Percentiles rank a stretch among this genome's conserved stretches.
These are phyloP conservation scores for Dicranocentrus wangi DNA, from an alignment of 2,888 invertebrate species.

Conservation along the genomic window DNA sequence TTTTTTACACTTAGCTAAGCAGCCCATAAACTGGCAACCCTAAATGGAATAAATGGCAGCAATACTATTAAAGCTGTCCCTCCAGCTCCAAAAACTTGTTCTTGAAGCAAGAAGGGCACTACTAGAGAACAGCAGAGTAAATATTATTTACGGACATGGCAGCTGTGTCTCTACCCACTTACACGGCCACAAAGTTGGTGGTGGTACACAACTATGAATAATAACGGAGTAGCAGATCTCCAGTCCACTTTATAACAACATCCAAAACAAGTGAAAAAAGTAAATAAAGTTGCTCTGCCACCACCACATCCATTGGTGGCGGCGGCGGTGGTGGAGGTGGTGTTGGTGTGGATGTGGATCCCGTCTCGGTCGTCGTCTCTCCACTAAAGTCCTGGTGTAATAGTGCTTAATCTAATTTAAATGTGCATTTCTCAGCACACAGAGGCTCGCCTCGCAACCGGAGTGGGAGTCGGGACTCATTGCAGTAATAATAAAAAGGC, in stretches of 20 bases:
- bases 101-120: conserved; percentile 10
- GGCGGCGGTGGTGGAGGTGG: too few species aligned
- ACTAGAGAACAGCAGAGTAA: conserved; percentile 18
- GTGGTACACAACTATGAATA: too few species aligned
- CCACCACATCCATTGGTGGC: conserved; percentile 23
- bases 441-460: too few species aligned
- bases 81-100: too few species aligned
- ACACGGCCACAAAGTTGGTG: conserved; percentile 51
- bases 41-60: conserved; percentile 49
- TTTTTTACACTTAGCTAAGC: conserved; percentile 56
- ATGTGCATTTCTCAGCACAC: conserved; percentile 40
- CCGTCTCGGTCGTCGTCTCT: conserved; percentile 13
- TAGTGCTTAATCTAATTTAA: conserved; percentile 55
- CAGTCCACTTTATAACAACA: too few species aligned
- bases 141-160: conserved; percentile 40
- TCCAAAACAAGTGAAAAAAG: too few species aligned
- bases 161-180: conserved; percentile 40
- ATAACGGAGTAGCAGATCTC: too few species aligned
- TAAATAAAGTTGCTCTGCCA: conserved; percentile 38
- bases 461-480: too few species aligned
- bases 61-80: conserved; percentile 44
- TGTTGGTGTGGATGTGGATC: too few species aligned
- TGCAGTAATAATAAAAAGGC: not conserved
- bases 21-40: conserved; percentile 46
- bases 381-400: conserved; percentile 42